Evolutionary conservation across 2,888 invertebrate genomes (phyloP).

Genomic region (Himalopsyche kuldschensis): DNA sequence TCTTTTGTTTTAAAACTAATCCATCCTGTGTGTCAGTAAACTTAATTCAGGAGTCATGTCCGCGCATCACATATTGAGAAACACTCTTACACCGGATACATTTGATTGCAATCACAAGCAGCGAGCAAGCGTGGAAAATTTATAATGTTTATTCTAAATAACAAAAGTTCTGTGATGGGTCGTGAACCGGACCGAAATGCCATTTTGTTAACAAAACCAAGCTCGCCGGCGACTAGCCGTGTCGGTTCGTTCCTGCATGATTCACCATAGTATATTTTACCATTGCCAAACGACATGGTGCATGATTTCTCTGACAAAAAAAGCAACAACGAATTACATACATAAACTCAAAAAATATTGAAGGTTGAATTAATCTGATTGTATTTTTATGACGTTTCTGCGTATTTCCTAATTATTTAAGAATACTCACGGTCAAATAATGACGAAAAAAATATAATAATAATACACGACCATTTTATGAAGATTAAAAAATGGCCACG

Average conservation of each 20-base stretch:
- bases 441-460: too few species aligned
- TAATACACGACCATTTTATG: too few species aligned
- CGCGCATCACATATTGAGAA: not conserved
- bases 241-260: not conserved
- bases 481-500: too few species aligned
- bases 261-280: not conserved
- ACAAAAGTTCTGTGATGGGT: not conserved
- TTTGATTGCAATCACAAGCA: not conserved
- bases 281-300: not conserved
- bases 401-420: too few species aligned
- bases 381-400: not conserved
- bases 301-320: not conserved
- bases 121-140: not conserved
- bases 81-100: not conserved
- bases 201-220: not conserved
- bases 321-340: not conserved
- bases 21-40: not conserved
- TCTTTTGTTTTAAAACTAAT: not conserved
- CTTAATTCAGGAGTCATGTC: not conserved
- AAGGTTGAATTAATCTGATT: not conserved
- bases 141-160: not conserved
- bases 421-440: too few species aligned
- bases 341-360: not conserved
- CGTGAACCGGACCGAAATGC: not conserved
- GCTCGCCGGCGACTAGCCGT: not conserved